These are phyloP conservation scores for Plectropomus leopardus DNA, from an alignment of 2,113 vertebrate genomes.

Conservation along the genomic window DNA sequence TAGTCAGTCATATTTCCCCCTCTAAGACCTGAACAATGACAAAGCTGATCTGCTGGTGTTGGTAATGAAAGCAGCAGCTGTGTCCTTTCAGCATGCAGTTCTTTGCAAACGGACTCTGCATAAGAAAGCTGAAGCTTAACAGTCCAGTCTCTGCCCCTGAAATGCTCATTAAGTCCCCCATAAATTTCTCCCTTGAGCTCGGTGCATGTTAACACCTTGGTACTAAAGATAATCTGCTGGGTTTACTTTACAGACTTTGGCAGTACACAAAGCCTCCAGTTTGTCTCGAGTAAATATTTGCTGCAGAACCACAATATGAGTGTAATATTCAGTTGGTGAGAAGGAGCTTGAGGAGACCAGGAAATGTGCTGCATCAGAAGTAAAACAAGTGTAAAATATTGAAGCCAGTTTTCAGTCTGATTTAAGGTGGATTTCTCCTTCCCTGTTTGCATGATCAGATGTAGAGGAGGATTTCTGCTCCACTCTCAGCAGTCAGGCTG, in stretches of 20 bases:
- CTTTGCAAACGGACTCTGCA: neutral
- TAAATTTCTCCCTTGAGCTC: neutral
- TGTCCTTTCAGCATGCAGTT: neutral
- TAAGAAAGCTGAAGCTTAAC: neutral
- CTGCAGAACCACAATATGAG: neutral
- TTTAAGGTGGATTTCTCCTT: conserved; percentile 10
- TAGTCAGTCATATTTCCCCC: neutral
- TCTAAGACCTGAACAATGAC: neutral
- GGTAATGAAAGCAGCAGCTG: conserved; percentile 7
- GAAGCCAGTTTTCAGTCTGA: neutral
- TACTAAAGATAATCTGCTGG: neutral
- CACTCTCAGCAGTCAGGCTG: neutral
- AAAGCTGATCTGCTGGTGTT: neutral
- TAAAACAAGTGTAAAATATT: neutral
- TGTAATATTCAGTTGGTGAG: neutral
- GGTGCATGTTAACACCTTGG: conserved; percentile 25
- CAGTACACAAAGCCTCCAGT: conserved; percentile 3
- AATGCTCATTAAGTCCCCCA: conserved; percentile 23
- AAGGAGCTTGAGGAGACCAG: neutral
- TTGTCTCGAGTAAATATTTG: conserved; percentile 36
- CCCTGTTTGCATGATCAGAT: neutral
- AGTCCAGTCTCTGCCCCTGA: neutral
- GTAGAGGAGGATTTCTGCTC: conserved; percentile 13
- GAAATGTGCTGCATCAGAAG: neutral
- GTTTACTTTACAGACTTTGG: conserved; percentile 26